phyloP scores from a whole-genome alignment of 2,888 invertebrate species.

The Sinodicranocentrus sp. region DNA sequence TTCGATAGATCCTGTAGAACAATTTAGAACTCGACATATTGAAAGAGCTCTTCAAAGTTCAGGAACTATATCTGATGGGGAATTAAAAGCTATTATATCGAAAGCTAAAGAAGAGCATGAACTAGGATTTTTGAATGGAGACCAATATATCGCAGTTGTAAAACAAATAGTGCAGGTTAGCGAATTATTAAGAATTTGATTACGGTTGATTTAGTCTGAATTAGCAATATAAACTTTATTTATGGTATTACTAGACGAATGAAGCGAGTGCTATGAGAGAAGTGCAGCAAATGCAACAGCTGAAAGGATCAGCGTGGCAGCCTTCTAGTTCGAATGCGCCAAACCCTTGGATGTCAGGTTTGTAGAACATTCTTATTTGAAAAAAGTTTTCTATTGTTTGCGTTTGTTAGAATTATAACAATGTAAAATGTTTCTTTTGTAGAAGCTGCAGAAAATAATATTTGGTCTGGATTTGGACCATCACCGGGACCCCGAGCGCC shows the following conservation, averaged over 20 bases:
- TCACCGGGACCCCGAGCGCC: constrained; percentile 18
- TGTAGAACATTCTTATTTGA: neutral
- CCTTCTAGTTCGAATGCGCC: constrained; percentile 19
- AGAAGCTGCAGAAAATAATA: constrained; percentile 41
- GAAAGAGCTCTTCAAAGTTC: constrained; percentile 61
- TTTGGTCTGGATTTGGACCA: constrained; percentile 48
- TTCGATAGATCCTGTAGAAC: constrained; percentile 73
- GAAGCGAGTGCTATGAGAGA: constrained; percentile 88
- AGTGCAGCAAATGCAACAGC: constrained; percentile 80
- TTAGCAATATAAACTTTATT: neutral
- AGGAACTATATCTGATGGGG: constrained; percentile 62
- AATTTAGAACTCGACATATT: constrained; percentile 71
- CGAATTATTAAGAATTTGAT: neutral
- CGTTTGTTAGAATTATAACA: neutral
- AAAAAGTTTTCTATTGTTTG: neutral
- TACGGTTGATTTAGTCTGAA: no score
- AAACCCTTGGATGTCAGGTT: constrained; percentile 73
- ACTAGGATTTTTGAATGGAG: constrained; percentile 64
- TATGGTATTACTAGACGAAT: constrained; percentile 82
- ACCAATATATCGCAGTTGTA: constrained; percentile 70
- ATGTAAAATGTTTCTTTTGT: neutral
- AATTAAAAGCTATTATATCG: constrained; percentile 64
- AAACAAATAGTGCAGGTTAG: constrained; percentile 72
- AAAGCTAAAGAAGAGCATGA: constrained; percentile 72
- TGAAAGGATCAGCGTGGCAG: constrained; percentile 52